Evolutionary conservation across 1,140 invertebrate genomes (phyloP), one percentile per base, ranked within the genome.

Genomic region (Teleogryllus occipitalis): DNA sequence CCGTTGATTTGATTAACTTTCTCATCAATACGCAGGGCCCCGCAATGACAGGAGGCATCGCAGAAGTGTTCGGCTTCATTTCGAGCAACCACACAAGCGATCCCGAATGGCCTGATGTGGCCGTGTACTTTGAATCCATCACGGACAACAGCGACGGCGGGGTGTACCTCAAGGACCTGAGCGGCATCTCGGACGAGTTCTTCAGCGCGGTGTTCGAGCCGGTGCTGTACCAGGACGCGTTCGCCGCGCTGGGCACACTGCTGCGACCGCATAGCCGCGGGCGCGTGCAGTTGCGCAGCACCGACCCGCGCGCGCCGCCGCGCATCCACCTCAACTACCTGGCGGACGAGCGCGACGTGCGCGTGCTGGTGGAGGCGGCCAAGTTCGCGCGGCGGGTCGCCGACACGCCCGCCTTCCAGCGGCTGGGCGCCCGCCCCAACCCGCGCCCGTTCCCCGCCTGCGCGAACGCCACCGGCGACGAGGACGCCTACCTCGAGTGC

Each of bases 301-400:
- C 91, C 54, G 92, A 98, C 87, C 96, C 97, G 0, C 86, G 94
- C 8, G 90, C 94, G 7, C 93, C 96, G 85, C 97, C 97, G 0
- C 84, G 96, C 7, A 89, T 98, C 80, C 93, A 94, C 82, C 95
- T 97, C 82, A 97, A 97, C 83, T 97, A 97, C 83, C 94, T 97
- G 83, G 91, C 93, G 0, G 91, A 95, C 81, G 91, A 90, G 80
- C 90, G 94, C 82, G 95, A 96, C 81, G 89, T 96, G 15, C 86
- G 91, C 81, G 89, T 92, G 0, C 83, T 96, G 8, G 91, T 93
- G 0, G 93, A 96, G 83, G 78, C 22, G 0, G 47, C 65, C 8
- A 77, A 47, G n/a, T 8, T 18, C 4, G 73, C 18, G 54, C 54
- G 54, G 54, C 54, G 54, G 2, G 54, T 65, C 18, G 18, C 54